Evolutionary conservation across 2,888 invertebrate genomes (phyloP).

Genomic region (Sisyra nigra): DNA sequence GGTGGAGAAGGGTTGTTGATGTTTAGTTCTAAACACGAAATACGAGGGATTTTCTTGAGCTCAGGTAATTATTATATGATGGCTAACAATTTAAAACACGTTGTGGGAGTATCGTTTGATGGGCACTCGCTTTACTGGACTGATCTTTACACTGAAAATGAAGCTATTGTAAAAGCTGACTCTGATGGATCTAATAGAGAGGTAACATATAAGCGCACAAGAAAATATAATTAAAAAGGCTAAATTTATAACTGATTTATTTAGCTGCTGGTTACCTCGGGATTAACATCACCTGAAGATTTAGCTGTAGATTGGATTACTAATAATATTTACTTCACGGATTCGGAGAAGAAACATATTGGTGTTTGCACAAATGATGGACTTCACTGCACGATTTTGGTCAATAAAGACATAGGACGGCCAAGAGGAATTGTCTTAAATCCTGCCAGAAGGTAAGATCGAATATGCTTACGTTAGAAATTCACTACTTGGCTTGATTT

Average conservation of each 20-base stretch:
- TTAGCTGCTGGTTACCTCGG: conserved; percentile 42
- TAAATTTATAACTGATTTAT: conserved; percentile 9
- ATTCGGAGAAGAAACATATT: conserved; percentile 50
- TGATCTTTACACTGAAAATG: conserved; percentile 49
- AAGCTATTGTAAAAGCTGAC: conserved; percentile 48
- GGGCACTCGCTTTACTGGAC: conserved; percentile 63
- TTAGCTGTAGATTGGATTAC: conserved; percentile 65
- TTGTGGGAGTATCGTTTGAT: conserved; percentile 54
- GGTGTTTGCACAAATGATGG: conserved; percentile 59
- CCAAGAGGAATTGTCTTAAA: conserved; percentile 54
- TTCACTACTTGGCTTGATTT: background rate
- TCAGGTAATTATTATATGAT: conserved; percentile 33
- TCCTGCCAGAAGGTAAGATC: conserved; percentile 43
- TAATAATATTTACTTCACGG: conserved; percentile 69
- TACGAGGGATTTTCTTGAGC: conserved; percentile 44
- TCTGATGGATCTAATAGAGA: conserved; percentile 43
- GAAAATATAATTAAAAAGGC: background rate
- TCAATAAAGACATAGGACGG: conserved; percentile 41
- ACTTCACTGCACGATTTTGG: conserved; percentile 42
- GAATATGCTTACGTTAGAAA: conserved; percentile 2
- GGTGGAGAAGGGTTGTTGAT: conserved; percentile 50
- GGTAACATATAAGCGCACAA: conserved; percentile 20
- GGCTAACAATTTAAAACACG: conserved; percentile 34
- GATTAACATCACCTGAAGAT: conserved; percentile 56
- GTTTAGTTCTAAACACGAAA: conserved; percentile 47